Base-by-base conservation (phyloP, 2,113 vertebrate species). In the Oryctolagus cuniculus region DNA sequence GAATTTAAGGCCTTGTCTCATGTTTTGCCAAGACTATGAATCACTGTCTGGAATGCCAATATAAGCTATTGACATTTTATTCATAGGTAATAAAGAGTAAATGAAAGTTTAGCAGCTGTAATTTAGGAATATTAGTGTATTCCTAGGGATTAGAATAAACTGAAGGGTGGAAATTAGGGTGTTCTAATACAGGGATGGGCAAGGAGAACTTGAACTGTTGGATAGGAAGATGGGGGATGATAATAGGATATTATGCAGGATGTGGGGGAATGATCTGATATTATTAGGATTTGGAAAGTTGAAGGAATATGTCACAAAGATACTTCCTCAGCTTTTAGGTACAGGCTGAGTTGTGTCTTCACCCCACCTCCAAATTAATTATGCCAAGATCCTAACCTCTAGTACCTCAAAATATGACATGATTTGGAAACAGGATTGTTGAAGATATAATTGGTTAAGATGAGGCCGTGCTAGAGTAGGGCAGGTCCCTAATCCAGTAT, bases 41-140 rank as follows among this genome's bases (percentile, higher is more conserved):
- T 49, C 22, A 75, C 31, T 25, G 24, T 19, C 64, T 82, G 55
- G 66, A 77, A 85, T 82, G 24, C 29, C 55, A 91, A 74, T 4
- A 19, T 51, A 87, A 67, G 3, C 61, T 66, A 55, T 6, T 78
- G 90, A 15, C 9, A 93, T 86, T 94, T 97, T 75, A 55, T 81
- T 63, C 61, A 78, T 3, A 81, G 55, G 3, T 44, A 89, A 81
- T 58, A 12, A 95, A 69, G 75, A 80, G 36, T 61, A 16, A 79
- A 22, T 94, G 55, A 81, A 92, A 89, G 29, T 51, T 82, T 89
- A 69, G 36, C 55, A 66, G 21, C 22, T 93, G 0, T 79, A 38
- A 64, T 70, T 89, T 89, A 75, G 70, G 13, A 87, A 19, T 44
- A 63, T n/a, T 3, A 80, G 8, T 80, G 21, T 64, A 81, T 75